Conservation (phyloP, 2,888 invertebrate genomes). For the Criorhina ranunculi region DNA sequence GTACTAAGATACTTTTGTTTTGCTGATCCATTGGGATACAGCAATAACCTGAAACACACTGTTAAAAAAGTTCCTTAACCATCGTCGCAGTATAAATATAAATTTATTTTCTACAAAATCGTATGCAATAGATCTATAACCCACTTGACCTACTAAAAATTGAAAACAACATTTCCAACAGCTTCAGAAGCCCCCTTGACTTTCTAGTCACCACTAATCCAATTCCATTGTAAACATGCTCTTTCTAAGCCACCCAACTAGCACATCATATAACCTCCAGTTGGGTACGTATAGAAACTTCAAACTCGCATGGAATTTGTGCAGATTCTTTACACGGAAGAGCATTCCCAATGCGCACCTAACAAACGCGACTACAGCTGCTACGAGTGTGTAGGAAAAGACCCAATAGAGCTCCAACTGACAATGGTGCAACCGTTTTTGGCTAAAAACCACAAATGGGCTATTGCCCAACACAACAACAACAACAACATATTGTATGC, state of each 20-base stretch:
- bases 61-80: too few species aligned
- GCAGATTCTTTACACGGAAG: constrained; percentile 21
- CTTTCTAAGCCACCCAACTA: constrained; percentile 13
- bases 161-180: background rate
- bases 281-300: constrained; percentile 8
- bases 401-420: constrained; percentile 60
- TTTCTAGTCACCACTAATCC: constrained; percentile 27
- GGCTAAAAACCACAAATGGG: constrained; percentile 70
- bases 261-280: constrained; percentile 6
- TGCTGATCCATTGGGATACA: too few species aligned
- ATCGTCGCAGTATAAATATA: too few species aligned
- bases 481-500: constrained; percentile 50
- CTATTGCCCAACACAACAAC: constrained; percentile 44
- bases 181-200: background rate
- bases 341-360: constrained; percentile 27
- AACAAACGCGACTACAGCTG: constrained; percentile 40
- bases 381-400: constrained; percentile 5
- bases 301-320: constrained; percentile 35
- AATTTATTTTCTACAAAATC: too few species aligned
- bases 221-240: constrained; percentile 23
- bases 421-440: constrained; percentile 70
- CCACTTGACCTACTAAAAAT: too few species aligned
- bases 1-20: too few species aligned
- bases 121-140: too few species aligned
- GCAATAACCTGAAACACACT: too few species aligned